These are phyloP conservation scores for Thripadectes ignobilis DNA, from an alignment of 2,797 vertebrate genomes.

Conservation along the genomic window DNA sequence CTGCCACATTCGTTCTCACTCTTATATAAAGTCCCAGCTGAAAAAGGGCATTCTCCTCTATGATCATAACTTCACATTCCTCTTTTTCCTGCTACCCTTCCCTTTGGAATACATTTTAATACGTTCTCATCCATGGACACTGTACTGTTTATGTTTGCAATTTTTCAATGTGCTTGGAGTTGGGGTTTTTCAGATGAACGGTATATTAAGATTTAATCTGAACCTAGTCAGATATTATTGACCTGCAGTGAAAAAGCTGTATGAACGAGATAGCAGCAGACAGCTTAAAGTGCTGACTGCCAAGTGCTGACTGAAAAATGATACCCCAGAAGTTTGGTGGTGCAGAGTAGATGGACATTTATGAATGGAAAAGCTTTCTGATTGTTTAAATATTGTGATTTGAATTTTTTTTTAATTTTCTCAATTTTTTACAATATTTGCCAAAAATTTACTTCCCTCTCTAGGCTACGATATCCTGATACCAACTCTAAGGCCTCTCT, in stretches of 20 bases:
- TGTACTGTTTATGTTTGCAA: slow-evolving; percentile 34
- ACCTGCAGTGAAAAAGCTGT: slow-evolving; percentile 54
- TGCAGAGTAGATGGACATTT: slow-evolving; percentile 28
- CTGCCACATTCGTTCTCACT: not conserved
- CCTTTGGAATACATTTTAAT: slow-evolving; percentile 21
- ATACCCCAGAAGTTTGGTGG: slow-evolving; percentile 41
- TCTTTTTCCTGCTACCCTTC: not conserved
- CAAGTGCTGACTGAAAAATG: slow-evolving; percentile 56
- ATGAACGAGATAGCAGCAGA: slow-evolving; percentile 52
- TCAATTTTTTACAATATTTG: not conserved
- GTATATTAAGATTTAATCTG: slow-evolving; percentile 64
- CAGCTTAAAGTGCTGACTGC: slow-evolving; percentile 41
- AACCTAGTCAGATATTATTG: slow-evolving; percentile 58
- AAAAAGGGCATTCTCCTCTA: not conserved
- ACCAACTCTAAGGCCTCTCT: not conserved
- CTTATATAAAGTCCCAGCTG: not conserved
- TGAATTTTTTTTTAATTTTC: not conserved
- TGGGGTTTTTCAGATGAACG: slow-evolving; percentile 18
- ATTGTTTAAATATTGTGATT: slow-evolving; percentile 8
- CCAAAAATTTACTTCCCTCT: not conserved
- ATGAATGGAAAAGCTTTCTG: slow-evolving; percentile 31
- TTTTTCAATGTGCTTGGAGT: slow-evolving; percentile 36
- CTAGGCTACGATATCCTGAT: not conserved
- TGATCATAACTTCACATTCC: not conserved
- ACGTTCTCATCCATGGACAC: not conserved